Evolutionary conservation across 64 coral and sea anemone species (phyloP), one percentile per base, ranked within the genome.

Genomic region (Actinia tenebrosa): DNA sequence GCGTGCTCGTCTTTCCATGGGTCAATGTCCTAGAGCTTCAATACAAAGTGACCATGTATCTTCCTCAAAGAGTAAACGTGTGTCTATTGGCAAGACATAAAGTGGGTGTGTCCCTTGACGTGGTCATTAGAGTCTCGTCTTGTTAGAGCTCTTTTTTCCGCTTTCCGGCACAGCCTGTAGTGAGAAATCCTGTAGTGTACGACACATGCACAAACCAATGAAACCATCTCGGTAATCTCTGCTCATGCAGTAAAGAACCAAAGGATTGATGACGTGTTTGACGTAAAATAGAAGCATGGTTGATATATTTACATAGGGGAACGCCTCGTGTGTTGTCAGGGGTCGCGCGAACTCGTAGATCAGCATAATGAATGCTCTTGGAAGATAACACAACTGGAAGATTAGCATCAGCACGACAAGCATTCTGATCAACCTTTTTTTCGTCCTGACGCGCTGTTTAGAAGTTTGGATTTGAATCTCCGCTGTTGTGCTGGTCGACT

Each of bases 331-430:
- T 17, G 4, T 3, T 0, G 59, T 84, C 16, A 94, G n/a, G 20
- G 60, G 44, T 10, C 60, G 80, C 19, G 84, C 63, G 20, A 90
- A 90, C 46, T 94, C 84, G 7, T 71, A 43, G 9, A 78, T 84
- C 3, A 94, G n/a, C 89, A 94, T 94, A 16, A 94, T 84, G 53
- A 91, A 47, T 16, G 84, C 92, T 10, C 92, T 88, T 23, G 92
- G 92, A 44, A 94, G 60, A 45, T 94, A 91, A 43, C 89, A 94
- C 8, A 90, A 14, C 71, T 94, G 92, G 46, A 94, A 91, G 1
- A 84, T 69, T 3, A 64, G 27, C 63, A 94, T 78, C 54, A 86
- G 88, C 14, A 82, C 44, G 16, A 94, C 87, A 5, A 94, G 43
- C 92, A 94, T 94, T 61, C 81, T 81, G 16, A 94, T 83, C 43